phyloP scores from a whole-genome alignment of 2,797 vertebrate species.

The Tangara arthus region DNA sequence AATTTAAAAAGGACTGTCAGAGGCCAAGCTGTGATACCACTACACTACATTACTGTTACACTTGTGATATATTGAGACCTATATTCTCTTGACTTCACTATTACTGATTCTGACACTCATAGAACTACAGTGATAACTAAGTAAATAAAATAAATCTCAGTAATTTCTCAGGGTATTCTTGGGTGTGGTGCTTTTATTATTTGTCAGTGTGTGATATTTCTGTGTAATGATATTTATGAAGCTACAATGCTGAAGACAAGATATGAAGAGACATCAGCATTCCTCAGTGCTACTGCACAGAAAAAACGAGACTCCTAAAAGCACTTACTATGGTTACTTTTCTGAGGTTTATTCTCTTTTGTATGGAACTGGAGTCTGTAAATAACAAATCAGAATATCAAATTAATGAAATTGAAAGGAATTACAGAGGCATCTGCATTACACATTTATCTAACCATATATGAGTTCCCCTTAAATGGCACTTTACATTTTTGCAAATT shows the following conservation, averaged over 20 bases:
- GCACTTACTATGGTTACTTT: neutral
- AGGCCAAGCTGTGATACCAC: neutral
- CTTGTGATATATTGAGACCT: neutral
- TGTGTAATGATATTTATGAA: neutral
- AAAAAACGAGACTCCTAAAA: neutral
- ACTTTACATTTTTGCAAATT: slow-evolving; percentile 44
- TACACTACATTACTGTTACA: neutral
- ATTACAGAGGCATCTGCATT: slow-evolving; percentile 23
- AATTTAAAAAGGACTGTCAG: neutral
- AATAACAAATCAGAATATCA: slow-evolving; percentile 22
- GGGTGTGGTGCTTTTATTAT: neutral
- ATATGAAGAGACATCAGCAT: neutral
- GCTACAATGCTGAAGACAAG: neutral
- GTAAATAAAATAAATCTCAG: neutral
- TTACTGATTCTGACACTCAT: neutral
- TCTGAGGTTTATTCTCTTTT: neutral
- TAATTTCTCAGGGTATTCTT: neutral
- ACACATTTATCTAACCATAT: neutral
- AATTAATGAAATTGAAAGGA: slow-evolving; percentile 31
- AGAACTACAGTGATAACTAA: neutral
- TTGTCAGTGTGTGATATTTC: neutral
- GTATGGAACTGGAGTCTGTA: neutral
- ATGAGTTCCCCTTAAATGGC: neutral
- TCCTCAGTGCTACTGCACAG: neutral
- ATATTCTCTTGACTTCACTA: neutral